Conservation (phyloP, 2,113 vertebrate genomes). For the Lepus americanus region DNA sequence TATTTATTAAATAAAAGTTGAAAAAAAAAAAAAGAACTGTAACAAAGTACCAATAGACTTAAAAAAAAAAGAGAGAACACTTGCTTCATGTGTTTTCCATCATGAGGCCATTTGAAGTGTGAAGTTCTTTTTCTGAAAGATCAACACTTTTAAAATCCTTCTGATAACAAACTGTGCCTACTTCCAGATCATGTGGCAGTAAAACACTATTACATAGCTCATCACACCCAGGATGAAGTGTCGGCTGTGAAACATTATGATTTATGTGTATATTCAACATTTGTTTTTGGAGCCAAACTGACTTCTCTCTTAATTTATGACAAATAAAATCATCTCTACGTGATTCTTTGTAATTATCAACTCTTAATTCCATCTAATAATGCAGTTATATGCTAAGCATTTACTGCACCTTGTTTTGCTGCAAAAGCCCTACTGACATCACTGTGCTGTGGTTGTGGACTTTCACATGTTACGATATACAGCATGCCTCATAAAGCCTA, state of each 20-base stretch:
- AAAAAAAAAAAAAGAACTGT: too few relatives aligned
- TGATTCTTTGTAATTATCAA: conserved; percentile 63
- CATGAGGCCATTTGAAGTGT: conserved; percentile 72
- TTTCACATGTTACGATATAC: conserved; percentile 78
- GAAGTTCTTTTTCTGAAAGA: conserved; percentile 74
- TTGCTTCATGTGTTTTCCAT: conserved; percentile 72
- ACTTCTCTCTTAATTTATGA: conserved; percentile 67
- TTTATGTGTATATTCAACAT: conserved; percentile 54
- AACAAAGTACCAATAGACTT: conserved; percentile 20
- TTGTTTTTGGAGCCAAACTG: conserved; percentile 59
- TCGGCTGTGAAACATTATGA: not conserved
- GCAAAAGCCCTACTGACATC: conserved; percentile 74
- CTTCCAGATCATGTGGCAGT: conserved; percentile 55
- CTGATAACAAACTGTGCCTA: conserved; percentile 73
- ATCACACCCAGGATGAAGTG: not conserved
- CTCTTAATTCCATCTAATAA: conserved; percentile 72
- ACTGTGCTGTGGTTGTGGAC: conserved; percentile 79
- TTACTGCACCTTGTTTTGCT: conserved; percentile 14
- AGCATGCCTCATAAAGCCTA: conserved; percentile 86
- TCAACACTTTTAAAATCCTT: conserved; percentile 71
- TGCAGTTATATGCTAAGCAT: not conserved
- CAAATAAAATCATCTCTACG: conserved; percentile 50
- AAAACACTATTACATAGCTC: conserved; percentile 51
- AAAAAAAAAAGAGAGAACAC: conserved; percentile 50
- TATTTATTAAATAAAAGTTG: too few relatives aligned